Evolutionary conservation across 1,140 invertebrate species (phyloP).

Genomic region (Drosophila paulistorum): DNA sequence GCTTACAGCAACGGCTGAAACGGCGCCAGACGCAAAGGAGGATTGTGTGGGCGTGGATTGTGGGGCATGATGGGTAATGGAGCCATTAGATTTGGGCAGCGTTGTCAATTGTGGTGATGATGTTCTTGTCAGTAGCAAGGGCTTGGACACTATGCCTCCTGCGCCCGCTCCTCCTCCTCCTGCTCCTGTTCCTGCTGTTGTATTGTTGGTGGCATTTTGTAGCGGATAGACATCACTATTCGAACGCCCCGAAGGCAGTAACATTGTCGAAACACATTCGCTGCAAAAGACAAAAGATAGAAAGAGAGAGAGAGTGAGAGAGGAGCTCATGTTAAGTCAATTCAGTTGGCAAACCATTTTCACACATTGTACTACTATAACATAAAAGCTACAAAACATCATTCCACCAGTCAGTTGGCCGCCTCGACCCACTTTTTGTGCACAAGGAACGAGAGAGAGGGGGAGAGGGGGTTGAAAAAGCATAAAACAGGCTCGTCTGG

Average conservation of each 20-base stretch:
- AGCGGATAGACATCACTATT: conserved; percentile 82
- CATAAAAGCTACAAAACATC: conserved; percentile 53
- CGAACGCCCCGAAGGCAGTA: conserved; percentile 82
- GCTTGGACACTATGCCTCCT: conserved; percentile 42
- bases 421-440: conserved; percentile 61
- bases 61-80: conserved; percentile 25
- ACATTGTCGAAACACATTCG: conserved; percentile 82
- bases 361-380: conserved; percentile 44
- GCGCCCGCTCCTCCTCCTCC: conserved; percentile 8
- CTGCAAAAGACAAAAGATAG: conserved; percentile 46
- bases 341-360: conserved; percentile 47
- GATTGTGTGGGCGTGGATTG: conserved; percentile 35
- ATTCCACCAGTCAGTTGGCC: conserved; percentile 50
- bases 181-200: conserved; percentile 20
- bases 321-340: conserved; percentile 39
- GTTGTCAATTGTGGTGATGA: conserved; percentile 75
- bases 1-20: conserved; percentile 25
- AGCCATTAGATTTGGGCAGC: conserved; percentile 67
- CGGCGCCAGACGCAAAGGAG: conserved; percentile 7
- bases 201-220: conserved; percentile 63
- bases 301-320: conserved; percentile 8
- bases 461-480: background rate
- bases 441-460: background rate
- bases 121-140: conserved; percentile 76
- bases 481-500: conserved; percentile 67